These are phyloP conservation scores for Clavelina lepadiformis DNA, from an alignment of 23 tunicate genomes.

Conservation along the genomic window DNA sequence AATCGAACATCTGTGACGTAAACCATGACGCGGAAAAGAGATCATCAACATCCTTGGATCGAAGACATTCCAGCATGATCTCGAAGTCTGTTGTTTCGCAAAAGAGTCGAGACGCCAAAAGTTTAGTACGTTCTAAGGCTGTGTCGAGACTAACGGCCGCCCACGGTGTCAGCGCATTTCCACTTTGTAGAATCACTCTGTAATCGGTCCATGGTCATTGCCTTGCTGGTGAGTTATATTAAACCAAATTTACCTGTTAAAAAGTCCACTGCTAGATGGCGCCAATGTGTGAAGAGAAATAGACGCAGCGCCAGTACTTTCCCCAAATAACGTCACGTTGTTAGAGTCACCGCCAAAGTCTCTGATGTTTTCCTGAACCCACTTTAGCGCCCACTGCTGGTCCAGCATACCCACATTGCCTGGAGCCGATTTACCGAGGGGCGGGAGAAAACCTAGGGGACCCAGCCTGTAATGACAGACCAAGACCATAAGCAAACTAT, in stretches of 20 bases:
- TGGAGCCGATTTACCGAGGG: slow-evolving; percentile 31
- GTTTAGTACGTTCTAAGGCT: slow-evolving; percentile 20
- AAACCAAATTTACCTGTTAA: slow-evolving; percentile 58
- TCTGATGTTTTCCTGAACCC: slow-evolving; percentile 60
- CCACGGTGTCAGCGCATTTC: slow-evolving; percentile 55
- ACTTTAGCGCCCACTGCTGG: slow-evolving; percentile 54
- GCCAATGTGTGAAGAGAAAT: slow-evolving; percentile 49
- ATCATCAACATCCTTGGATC: slow-evolving; percentile 30
- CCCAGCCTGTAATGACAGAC: slow-evolving; percentile 45
- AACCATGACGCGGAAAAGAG: slow-evolving; percentile 47
- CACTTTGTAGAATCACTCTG: slow-evolving; percentile 62
- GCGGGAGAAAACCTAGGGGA: slow-evolving; percentile 67
- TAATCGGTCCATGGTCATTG: too few relatives aligned
- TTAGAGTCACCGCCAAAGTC: slow-evolving; percentile 70
- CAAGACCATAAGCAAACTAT: too few relatives aligned
- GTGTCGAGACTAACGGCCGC: slow-evolving; percentile 25
- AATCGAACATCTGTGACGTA: slow-evolving; percentile 58
- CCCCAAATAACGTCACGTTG: slow-evolving; percentile 64
- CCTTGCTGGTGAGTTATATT: too few relatives aligned
- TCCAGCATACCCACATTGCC: slow-evolving; percentile 71
- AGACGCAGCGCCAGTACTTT: slow-evolving; percentile 72
- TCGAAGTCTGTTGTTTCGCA: slow-evolving; percentile 11
- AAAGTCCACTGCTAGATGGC: slow-evolving; percentile 37
- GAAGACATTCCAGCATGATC: slow-evolving; percentile 39
- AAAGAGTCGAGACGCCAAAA: slow-evolving; percentile 4